Conservation (phyloP, 2,888 invertebrate genomes). For the Stramonita haemastoma region DNA sequence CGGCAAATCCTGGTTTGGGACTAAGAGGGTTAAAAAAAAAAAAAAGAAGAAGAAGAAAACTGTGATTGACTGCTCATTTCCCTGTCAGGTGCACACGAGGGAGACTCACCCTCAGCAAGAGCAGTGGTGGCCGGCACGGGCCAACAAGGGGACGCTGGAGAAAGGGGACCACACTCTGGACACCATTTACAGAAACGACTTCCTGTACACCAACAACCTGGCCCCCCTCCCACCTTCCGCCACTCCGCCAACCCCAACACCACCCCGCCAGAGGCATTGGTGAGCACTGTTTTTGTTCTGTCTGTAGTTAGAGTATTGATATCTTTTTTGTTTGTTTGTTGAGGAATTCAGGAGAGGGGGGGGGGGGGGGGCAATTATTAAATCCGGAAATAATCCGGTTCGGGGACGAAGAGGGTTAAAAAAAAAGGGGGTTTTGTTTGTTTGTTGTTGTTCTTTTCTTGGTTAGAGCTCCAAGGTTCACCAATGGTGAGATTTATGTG, state of each 20-base stretch:
- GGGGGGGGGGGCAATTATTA: too few relatives aligned
- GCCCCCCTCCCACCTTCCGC: conserved; percentile 56
- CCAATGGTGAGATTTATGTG: too few relatives aligned
- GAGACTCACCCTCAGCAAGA: conserved; percentile 60
- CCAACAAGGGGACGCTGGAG: conserved; percentile 57
- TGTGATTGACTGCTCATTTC: too few relatives aligned
- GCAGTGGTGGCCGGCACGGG: conserved; percentile 71
- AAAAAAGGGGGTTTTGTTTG: too few relatives aligned
- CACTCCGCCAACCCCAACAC: conserved; percentile 68
- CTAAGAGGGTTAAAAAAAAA: too few relatives aligned
- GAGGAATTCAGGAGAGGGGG: too few relatives aligned
- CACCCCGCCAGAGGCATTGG: conserved; percentile 68
- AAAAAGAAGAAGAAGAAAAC: too few relatives aligned
- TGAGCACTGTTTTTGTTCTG: conserved; percentile 42
- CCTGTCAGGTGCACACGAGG: conserved; percentile 63
- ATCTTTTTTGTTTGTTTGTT: not conserved
- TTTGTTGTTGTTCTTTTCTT: not conserved
- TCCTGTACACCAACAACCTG: conserved; percentile 52
- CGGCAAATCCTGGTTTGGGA: too few relatives aligned
- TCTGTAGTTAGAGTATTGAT: not conserved
- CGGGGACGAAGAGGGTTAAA: too few relatives aligned
- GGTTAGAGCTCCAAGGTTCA: not conserved
- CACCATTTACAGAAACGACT: conserved; percentile 69
- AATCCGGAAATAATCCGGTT: too few relatives aligned
- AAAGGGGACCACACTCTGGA: conserved; percentile 67